phyloP scores from a whole-genome alignment of 35 echinoderm and acorn worm genomes.

The Heliocidaris erythrogramma region DNA sequence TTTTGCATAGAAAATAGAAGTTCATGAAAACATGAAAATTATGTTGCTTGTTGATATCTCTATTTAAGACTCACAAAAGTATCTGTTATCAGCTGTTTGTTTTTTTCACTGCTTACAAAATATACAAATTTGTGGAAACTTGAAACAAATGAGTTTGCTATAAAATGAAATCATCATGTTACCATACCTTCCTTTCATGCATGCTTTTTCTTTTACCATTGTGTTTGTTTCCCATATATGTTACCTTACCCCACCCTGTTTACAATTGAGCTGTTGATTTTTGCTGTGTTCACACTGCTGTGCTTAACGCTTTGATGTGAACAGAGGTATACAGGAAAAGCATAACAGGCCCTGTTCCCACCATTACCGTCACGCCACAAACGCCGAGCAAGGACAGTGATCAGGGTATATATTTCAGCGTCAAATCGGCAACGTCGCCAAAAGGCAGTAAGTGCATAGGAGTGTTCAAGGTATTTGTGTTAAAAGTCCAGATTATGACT shows the following conservation, averaged over 20 bases:
- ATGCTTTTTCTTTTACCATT: neutral
- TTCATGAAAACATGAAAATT: no score
- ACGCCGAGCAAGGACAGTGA: neutral
- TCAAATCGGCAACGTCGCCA: neutral
- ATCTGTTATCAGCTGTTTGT: no score
- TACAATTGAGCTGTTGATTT: neutral
- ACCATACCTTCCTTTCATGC: neutral
- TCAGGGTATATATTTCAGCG: neutral
- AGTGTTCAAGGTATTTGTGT: neutral
- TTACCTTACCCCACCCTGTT: neutral
- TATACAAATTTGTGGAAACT: no score
- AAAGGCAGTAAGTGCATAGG: constrained; percentile 31
- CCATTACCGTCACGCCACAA: neutral
- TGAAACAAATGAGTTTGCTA: no score
- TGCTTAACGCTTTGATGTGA: neutral
- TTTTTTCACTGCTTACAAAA: no score
- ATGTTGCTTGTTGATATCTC: no score
- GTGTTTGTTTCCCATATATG: neutral
- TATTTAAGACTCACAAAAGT: no score
- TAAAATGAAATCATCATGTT: neutral
- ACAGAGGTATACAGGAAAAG: neutral
- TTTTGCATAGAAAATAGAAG: neutral
- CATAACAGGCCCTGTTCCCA: neutral
- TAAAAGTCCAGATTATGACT: neutral
- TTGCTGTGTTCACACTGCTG: neutral